Conservation (phyloP, 2,888 invertebrate species). For the Volucella zonaria region DNA sequence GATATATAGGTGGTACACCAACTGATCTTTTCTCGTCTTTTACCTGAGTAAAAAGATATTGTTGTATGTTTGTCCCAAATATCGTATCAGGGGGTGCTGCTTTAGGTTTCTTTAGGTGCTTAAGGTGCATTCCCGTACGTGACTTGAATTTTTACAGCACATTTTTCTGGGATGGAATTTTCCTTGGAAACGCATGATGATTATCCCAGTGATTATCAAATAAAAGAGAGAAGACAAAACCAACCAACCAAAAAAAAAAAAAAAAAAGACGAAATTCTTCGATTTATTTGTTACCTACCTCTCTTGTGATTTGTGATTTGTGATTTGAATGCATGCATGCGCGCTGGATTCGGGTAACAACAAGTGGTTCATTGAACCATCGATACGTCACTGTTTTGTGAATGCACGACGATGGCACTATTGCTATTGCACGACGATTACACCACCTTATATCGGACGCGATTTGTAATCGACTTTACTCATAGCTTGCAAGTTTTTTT, state of each 20-base stretch:
- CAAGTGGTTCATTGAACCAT: slow-evolving; percentile 72
- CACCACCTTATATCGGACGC: slow-evolving; percentile 60
- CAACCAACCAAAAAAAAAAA: no score
- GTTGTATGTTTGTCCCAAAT: slow-evolving; percentile 66
- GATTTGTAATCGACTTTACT: slow-evolving; percentile 60
- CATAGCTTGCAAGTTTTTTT: slow-evolving; percentile 44
- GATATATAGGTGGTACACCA: no score
- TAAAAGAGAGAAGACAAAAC: slow-evolving; percentile 15
- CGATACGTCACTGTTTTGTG: slow-evolving; percentile 62
- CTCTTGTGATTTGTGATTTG: slow-evolving; percentile 14
- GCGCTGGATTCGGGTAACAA: slow-evolving; percentile 68
- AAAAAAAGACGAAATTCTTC: slow-evolving; percentile 45
- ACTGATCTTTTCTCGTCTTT: slow-evolving; percentile 42
- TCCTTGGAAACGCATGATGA: slow-evolving; percentile 66
- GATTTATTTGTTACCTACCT: slow-evolving; percentile 57
- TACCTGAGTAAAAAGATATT: slow-evolving; percentile 38
- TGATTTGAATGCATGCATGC: slow-evolving; percentile 63
- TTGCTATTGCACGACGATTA: slow-evolving; percentile 52
- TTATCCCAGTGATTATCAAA: slow-evolving; percentile 73
- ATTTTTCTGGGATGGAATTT: slow-evolving; percentile 68
- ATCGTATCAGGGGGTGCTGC: slow-evolving; percentile 51
- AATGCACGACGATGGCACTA: slow-evolving; percentile 67
- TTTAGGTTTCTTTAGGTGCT: slow-evolving; percentile 30
- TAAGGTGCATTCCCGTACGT: slow-evolving; percentile 72
- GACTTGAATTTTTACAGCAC: slow-evolving; percentile 68